Base-by-base conservation (phyloP, 23 tunicate species). In the Ciona savignyi region DNA sequence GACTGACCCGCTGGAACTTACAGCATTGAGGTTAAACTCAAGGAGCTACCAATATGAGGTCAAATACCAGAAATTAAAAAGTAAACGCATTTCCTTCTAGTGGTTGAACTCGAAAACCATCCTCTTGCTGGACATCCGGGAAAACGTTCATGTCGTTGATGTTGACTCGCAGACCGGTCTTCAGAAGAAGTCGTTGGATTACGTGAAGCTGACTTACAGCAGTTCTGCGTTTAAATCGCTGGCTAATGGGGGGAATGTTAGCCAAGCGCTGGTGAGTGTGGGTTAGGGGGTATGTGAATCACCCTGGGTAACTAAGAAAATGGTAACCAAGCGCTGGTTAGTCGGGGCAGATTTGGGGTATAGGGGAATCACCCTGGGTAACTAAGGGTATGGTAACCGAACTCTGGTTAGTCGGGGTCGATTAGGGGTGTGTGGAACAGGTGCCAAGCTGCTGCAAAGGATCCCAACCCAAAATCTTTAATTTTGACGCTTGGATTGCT, bases 171-270 rank as follows among this genome's bases (percentile, higher is more conserved):
- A 91, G 71, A 31, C 72, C 2, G 86, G 84, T 22, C 68, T 91
- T 29, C 86, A 91, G 72, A 81, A 72, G 71, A 84, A 61, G 42
- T 29, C 79, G 26, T 25, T 85, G 31, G 86, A 91, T 35, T 76
- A 80, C 34, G 74, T 84, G 72, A 85, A 72, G 32, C 66, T 91
- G 33, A 76, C 80, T 1, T 91, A 91, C 76, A 91, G 75, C 80
- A 91, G 87, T 69, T 84, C 97, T 11, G 70, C 91, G 2, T 91
- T 91, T 76, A 91, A 91, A 65, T 91, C 97, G 26, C 84, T 91
- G 56, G 91, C 91, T 21, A 91, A 85, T 29, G 97, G 97, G 15
- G 91, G 97, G 21, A 91, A 91, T 77, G 97, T 91, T 86, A 91
- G 97, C 71, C 68, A 70, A 29, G 97, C 97, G 4, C 62, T 91